Conservation (phyloP, 2,797 vertebrate species). For the Clarias pachynema region DNA sequence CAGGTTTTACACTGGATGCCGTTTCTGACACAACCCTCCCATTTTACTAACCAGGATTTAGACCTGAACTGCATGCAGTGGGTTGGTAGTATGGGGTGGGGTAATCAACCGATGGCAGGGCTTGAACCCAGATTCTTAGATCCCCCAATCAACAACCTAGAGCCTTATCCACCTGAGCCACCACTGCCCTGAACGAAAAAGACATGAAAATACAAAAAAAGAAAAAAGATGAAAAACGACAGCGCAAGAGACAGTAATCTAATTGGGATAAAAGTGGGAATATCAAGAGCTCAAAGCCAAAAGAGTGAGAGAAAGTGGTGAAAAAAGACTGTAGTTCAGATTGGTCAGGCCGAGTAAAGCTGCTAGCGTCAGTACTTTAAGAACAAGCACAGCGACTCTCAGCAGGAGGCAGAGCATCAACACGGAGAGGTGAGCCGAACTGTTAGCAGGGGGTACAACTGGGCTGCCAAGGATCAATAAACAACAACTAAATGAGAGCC, state of each 20-base stretch:
- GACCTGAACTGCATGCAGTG: too few species aligned
- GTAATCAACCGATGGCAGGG: too few species aligned
- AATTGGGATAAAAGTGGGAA: background rate
- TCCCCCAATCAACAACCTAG: too few species aligned
- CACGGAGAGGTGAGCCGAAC: background rate
- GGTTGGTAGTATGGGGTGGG: too few species aligned
- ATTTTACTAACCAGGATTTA: too few species aligned
- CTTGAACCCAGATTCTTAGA: too few species aligned
- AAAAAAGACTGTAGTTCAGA: background rate
- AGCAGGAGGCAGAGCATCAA: background rate
- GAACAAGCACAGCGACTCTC: background rate
- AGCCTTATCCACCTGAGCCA: too few species aligned
- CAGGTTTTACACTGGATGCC: too few species aligned
- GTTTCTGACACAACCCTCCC: too few species aligned
- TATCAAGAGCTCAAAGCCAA: background rate
- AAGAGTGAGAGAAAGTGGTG: background rate
- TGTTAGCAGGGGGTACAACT: constrained; percentile 15
- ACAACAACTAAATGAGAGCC: constrained; percentile 28
- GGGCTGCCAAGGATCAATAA: constrained; percentile 39
- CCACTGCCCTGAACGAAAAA: too few species aligned
- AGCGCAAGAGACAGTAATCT: background rate
- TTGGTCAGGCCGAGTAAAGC: background rate
- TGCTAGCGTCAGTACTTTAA: constrained; percentile 21
- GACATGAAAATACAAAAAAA: background rate
- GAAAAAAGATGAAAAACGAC: background rate